Conservation (phyloP, 2,888 invertebrate genomes). For the Sylvicola cinctus region DNA sequence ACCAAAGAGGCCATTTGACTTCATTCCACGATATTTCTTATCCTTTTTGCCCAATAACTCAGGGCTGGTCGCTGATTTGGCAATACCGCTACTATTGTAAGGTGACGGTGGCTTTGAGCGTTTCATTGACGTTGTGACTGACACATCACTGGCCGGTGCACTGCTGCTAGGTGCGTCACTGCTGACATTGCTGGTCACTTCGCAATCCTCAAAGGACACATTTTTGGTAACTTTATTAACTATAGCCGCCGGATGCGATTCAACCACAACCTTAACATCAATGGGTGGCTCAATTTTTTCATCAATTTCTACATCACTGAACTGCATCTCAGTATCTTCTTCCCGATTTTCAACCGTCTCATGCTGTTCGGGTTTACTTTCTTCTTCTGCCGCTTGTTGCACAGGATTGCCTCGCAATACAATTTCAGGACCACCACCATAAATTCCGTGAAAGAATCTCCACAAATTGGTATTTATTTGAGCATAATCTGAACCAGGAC, state of each 20-base stretch:
- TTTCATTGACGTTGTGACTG: not conserved
- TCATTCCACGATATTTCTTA: conserved; percentile 9
- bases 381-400: not conserved
- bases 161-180: not conserved
- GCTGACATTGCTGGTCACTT: not conserved
- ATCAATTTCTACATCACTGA: not conserved
- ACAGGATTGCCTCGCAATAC: conserved; percentile 13
- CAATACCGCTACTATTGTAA: not conserved
- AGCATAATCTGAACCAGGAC: conserved; percentile 40
- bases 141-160: not conserved
- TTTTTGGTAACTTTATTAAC: conserved; percentile 8
- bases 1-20: conserved; percentile 10
- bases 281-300: not conserved
- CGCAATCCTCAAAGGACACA: conserved; percentile 9
- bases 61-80: not conserved
- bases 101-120: not conserved
- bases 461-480: conserved; percentile 71
- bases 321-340: not conserved
- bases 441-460: conserved; percentile 67
- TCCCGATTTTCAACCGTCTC: not conserved
- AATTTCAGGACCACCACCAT: conserved; percentile 83
- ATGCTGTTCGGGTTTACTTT: not conserved
- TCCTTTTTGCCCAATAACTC: conserved; percentile 8
- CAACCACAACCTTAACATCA: not conserved
- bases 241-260: conserved; percentile 1